phyloP scores from a whole-genome alignment of 2,113 vertebrate species.

The Rhynchomys soricoides region DNA sequence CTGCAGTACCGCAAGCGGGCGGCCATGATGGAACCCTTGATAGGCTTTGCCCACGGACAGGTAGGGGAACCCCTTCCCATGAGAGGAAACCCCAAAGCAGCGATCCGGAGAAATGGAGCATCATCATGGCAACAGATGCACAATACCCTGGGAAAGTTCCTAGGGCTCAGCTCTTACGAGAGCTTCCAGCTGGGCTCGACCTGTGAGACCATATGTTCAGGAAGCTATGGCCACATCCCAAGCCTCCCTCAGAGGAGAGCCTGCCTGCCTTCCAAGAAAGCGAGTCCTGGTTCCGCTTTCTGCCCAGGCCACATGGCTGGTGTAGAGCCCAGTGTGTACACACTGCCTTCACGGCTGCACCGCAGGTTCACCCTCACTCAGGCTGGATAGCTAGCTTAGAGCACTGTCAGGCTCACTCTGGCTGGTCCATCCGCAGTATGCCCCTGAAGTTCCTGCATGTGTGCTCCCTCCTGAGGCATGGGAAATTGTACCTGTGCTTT shows the following conservation, averaged over 20 bases:
- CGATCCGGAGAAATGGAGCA: neutral
- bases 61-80: constrained; percentile 75
- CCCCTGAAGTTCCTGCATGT: neutral
- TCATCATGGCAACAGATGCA: neutral
- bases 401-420: neutral
- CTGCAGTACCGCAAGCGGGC: constrained; percentile 96
- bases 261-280: neutral
- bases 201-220: neutral
- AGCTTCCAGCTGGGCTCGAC: neutral
- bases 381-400: too few species aligned
- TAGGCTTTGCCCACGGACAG: constrained; percentile 95
- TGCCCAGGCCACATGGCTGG: neutral
- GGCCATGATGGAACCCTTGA: constrained; percentile 96
- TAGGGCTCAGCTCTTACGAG: neutral
- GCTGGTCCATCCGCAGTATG: neutral
- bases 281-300: neutral
- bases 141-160: neutral
- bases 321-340: accelerated
- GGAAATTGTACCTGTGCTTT: neutral
- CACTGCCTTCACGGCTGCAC: accelerated
- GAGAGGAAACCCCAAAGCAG: accelerated
- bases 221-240: neutral
- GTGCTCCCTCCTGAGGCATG: accelerated
- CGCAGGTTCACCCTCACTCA: neutral
- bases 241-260: neutral